Evolutionary conservation across 2,888 invertebrate genomes (phyloP).

Genomic region (Ephialtes manifestator): DNA sequence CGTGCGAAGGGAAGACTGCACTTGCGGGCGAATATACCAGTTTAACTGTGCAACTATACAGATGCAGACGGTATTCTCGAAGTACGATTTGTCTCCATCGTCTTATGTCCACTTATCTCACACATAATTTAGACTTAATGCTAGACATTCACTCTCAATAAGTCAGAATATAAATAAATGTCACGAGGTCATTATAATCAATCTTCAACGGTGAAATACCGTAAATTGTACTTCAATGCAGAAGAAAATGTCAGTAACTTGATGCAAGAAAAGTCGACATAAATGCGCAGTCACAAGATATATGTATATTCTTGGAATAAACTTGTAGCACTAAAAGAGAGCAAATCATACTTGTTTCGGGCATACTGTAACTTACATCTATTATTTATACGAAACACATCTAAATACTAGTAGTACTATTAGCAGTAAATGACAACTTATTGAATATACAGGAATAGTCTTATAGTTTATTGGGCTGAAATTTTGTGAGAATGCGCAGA

Average conservation of each 20-base stretch:
- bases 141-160: conserved; percentile 20
- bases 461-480: too few relatives aligned
- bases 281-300: neutral
- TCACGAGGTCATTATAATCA: conserved; percentile 19
- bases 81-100: conserved; percentile 16
- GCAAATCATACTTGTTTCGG: too few relatives aligned
- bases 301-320: too few relatives aligned
- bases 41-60: conserved; percentile 2
- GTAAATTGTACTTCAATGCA: neutral
- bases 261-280: neutral
- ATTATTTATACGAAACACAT: too few relatives aligned
- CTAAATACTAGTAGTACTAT: too few relatives aligned
- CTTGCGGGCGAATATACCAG: conserved; percentile 1
- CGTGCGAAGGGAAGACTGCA: neutral
- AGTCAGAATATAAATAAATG: conserved; percentile 19
- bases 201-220: neutral
- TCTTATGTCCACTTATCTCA: conserved; percentile 19
- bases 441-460: too few relatives aligned
- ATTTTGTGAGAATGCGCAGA: too few relatives aligned
- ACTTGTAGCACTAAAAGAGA: too few relatives aligned
- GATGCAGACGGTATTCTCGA: neutral
- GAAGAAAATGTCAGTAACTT: neutral
- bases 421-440: too few relatives aligned
- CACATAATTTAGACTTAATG: conserved; percentile 17
- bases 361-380: too few relatives aligned